Base-by-base conservation (phyloP, 2,113 vertebrate genomes). In the Amphiprion percula region DNA sequence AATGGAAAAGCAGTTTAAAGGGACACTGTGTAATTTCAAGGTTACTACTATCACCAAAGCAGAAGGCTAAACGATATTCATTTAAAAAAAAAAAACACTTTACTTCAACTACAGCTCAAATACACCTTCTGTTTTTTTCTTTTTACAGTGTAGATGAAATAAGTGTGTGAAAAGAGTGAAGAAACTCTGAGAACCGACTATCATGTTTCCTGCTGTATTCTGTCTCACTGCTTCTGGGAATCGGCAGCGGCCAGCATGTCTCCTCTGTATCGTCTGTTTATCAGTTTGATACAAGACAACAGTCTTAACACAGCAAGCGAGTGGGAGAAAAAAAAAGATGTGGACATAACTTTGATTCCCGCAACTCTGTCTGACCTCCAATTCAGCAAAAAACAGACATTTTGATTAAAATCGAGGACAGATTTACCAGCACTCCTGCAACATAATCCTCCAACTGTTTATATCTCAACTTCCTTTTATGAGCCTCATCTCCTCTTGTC, bases 401-500 rank as follows among this genome's bases (percentile, higher is more conserved):
- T 71, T 74, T 37, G 37, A 64, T 65, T 56, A 37, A 59, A 71
- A 67, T 37, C 16, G 62, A 23, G 11, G 44, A 64, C 30, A 68
- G 17, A 74, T 47, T 59, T n/a, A 44, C 23, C 78, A 64, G 23
- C 23, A 55, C 46, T 37, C 8, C 37, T n/a, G 68, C 14, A 58
- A 68, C 44, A 52, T 54, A 71, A 85, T 81, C 44, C 67, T 56
- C 47, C 14, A 49, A 47, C 26, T 63, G 33, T 80, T 80, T 52
- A 79, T 83, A 59, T 72, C 47, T 74, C 37, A 19, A 66, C 82
- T 84, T 74, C 70, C 56, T 66, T 70, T 21, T 49, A 5, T 82
- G 71, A 60, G 50, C 41, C 49, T 68, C 17, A 2, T 68, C 55
- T 30, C 4, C 63, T 69, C 56, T 66, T 64, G 19, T 66, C 66